Base-by-base conservation (phyloP, 2,797 vertebrate species). In the Microctenopoma steveboyesi region DNA sequence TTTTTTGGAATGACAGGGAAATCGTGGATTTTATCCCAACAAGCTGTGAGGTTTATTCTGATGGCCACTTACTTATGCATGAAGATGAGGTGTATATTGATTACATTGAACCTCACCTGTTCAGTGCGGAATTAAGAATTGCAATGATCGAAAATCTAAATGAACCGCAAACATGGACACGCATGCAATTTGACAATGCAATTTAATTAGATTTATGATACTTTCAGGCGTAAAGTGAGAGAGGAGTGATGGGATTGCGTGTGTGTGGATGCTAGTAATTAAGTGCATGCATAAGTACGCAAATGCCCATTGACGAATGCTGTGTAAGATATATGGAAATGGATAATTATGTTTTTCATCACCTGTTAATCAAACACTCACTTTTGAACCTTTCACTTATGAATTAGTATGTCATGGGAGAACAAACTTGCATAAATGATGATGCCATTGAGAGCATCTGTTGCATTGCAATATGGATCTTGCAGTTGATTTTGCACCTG, bases 381-480 rank as follows among this genome's bases (percentile, higher is more conserved):
- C 52, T 33, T 35, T 48, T 70, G 46, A 67, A 59, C 64, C 50
- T 28, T 46, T 65, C 37, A 71, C 53, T 60, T 50, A 49, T 76
- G 55, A 76, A 73, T 64, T 47, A 74, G 35, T 64, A 63, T 61
- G 30, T 61, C 45, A 33, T 43, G 9, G 39, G 50, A 58, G 49
- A 68, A 43, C 47, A 74, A 48, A 53, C 53, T 68, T 78, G 78
- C 77, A 70, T 65, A 72, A 77, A 75, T 65, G n/a, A 75, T 40
- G 60, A 62, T 53, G 22, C 53, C 50, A 42, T 75, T 64, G 35
- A 65, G 13, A 64, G 50, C 30, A 69, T 74, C 39, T 64, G 46
- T 76, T 87, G 78, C 76, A 79, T 79, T 86, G 86, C 83, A 86
- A 89, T 81, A 60, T 81, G 76, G 72, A 71, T 71, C 53, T 72